A percentile compares a stretch with the other conserved stretches of the same genome.
phyloP scores from a whole-genome alignment of 2,888 invertebrate species.

The Cantharis nigra region DNA sequence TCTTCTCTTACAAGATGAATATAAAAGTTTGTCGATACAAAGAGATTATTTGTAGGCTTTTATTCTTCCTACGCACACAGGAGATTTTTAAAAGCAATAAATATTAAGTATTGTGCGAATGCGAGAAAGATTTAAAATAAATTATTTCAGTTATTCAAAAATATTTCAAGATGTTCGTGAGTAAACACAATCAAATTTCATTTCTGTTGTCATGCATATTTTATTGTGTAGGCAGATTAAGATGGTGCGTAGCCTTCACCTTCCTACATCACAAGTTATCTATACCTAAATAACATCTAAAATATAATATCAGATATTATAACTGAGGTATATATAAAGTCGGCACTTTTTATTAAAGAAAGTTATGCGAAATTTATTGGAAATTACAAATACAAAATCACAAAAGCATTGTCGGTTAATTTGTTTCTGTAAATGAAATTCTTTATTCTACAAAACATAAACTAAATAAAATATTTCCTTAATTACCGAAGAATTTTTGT shows the following conservation, averaged over 20 bases:
- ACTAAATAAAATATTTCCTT: no score
- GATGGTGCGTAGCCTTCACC: background rate
- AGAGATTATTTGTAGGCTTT: background rate
- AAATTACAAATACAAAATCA: background rate
- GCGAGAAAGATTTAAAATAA: background rate
- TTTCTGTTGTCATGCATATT: background rate
- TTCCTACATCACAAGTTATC: background rate
- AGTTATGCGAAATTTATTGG: no score
- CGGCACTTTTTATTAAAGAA: background rate
- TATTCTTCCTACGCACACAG: background rate
- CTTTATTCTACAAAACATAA: no score
- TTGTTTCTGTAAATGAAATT: no score
- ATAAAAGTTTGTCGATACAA: background rate
- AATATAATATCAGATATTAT: background rate
- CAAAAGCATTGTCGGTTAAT: background rate
- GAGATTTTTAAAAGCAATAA: background rate
- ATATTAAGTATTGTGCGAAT: background rate
- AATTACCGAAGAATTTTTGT: no score
- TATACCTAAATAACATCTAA: background rate
- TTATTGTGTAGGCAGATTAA: background rate
- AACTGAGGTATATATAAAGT: background rate
- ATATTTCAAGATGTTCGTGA: background rate
- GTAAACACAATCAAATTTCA: background rate
- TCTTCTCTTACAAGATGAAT: background rate
- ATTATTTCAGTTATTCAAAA: background rate